Percentiles rank a stretch among this genome's conserved stretches.
Evolutionary conservation across 2,888 invertebrate species (phyloP).

Genomic region (Pheosia gnoma): DNA sequence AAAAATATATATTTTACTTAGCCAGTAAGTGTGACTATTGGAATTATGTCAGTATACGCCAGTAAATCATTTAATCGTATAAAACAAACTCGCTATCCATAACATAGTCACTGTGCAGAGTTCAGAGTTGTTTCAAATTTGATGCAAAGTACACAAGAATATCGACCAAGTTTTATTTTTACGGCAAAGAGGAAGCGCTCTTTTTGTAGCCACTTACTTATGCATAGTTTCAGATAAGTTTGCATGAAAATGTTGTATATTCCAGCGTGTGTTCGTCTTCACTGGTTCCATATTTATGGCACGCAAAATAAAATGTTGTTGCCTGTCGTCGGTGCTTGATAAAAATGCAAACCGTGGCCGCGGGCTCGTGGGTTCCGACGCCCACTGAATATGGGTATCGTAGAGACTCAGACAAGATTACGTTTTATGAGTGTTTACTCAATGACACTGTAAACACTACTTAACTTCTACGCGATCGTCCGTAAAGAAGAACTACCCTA

Average conservation of each 20-base stretch:
- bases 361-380: constrained; percentile 62
- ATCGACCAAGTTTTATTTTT: constrained; percentile 57
- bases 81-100: constrained; percentile 21
- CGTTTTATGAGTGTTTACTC: constrained; percentile 53
- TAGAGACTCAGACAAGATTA: constrained; percentile 58
- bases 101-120: constrained; percentile 29
- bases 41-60: constrained; percentile 6
- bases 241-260: constrained; percentile 73
- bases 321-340: constrained; percentile 75
- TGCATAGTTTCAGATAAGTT: constrained; percentile 81
- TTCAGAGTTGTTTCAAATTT: constrained; percentile 34
- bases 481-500: constrained; percentile 25
- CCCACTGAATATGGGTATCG: constrained; percentile 69
- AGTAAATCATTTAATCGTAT: not conserved
- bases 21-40: constrained; percentile 10
- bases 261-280: constrained; percentile 66
- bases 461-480: constrained; percentile 36
- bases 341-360: constrained; percentile 81
- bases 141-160: constrained; percentile 38
- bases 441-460: constrained; percentile 49
- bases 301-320: constrained; percentile 80
- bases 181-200: constrained; percentile 51
- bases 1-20: not conserved
- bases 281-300: constrained; percentile 80
- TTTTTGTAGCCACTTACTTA: constrained; percentile 71